Evolutionary conservation across 2,888 invertebrate species (phyloP).

Genomic region (Caenorhabditis macrosperma): DNA sequence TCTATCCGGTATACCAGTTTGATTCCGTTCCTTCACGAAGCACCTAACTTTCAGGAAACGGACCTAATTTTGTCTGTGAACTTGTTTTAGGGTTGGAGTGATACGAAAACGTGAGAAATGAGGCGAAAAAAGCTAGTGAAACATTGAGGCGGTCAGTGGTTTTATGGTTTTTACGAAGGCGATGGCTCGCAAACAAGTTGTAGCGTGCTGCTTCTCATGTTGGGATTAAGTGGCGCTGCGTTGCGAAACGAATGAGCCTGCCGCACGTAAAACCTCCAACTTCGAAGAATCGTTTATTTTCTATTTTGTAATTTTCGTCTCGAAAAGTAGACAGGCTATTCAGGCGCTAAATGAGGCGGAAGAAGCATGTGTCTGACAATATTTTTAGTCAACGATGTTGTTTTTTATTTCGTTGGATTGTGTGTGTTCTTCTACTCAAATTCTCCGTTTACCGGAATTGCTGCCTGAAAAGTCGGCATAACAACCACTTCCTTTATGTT

Average conservation of each 20-base stretch:
- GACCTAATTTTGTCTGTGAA: conserved; percentile 9
- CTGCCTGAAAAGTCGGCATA: conserved; percentile 16
- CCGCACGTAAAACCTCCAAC: not conserved
- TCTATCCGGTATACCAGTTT: conserved; percentile 39
- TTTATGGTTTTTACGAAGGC: conserved; percentile 51
- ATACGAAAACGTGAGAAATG: conserved; percentile 4
- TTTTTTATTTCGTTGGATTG: conserved; percentile 38
- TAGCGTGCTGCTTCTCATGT: conserved; percentile 28
- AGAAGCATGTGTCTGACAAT: conserved; percentile 28
- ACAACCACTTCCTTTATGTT: not conserved
- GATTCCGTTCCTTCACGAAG: not conserved
- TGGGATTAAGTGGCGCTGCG: conserved; percentile 7
- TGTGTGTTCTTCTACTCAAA: not conserved
- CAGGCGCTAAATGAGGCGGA: conserved; percentile 41
- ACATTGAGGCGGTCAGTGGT: conserved; percentile 42
- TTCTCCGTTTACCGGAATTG: not conserved
- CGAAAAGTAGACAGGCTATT: too few species aligned
- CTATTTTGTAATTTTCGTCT: not conserved
- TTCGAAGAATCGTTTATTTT: not conserved
- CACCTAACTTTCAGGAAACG: not conserved
- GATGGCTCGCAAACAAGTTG: conserved; percentile 47
- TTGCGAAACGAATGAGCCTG: not conserved
- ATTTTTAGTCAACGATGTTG: conserved; percentile 33
- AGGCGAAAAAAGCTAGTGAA: conserved; percentile 27
- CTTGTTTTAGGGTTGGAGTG: conserved; percentile 15